phyloP scores from a whole-genome alignment of 2,797 vertebrate species.

The Lithobates sylvaticus region DNA sequence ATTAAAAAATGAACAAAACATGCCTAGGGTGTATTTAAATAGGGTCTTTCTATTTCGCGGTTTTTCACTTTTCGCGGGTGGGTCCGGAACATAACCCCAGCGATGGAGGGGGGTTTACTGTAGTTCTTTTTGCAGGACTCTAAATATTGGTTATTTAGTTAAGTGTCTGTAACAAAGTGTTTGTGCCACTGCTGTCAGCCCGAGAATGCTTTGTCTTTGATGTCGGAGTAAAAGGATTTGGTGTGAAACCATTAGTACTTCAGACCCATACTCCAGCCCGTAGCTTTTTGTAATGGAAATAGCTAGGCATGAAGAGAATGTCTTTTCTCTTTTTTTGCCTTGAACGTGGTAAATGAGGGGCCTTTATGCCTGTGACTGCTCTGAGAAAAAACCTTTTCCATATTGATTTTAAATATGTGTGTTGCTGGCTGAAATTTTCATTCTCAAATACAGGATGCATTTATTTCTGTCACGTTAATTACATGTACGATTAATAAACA shows the following conservation, averaged over 20 bases:
- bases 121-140: no score
- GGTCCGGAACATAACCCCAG: no score
- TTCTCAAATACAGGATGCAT: neutral
- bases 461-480: slow-evolving; percentile 11
- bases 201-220: slow-evolving; percentile 35
- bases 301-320: slow-evolving; percentile 37
- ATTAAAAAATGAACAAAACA: no score
- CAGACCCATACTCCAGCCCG: slow-evolving; percentile 17
- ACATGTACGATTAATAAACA: neutral
- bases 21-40: no score
- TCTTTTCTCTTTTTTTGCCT: slow-evolving; percentile 39
- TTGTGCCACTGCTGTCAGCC: neutral
- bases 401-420: neutral
- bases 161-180: neutral
- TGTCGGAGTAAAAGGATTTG: slow-evolving; percentile 23
- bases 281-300: slow-evolving; percentile 50
- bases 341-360: slow-evolving; percentile 58
- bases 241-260: slow-evolving; percentile 48
- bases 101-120: no score
- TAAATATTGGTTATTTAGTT: neutral
- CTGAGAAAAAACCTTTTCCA: neutral
- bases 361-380: slow-evolving; percentile 41
- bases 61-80: no score
- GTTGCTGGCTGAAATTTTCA: neutral
- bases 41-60: no score